A percentile compares a stretch with the other conserved stretches of the same genome.
These are phyloP conservation scores for Brachypteracias leptosomus DNA, from an alignment of 2,113 vertebrate genomes.

Conservation along the genomic window DNA sequence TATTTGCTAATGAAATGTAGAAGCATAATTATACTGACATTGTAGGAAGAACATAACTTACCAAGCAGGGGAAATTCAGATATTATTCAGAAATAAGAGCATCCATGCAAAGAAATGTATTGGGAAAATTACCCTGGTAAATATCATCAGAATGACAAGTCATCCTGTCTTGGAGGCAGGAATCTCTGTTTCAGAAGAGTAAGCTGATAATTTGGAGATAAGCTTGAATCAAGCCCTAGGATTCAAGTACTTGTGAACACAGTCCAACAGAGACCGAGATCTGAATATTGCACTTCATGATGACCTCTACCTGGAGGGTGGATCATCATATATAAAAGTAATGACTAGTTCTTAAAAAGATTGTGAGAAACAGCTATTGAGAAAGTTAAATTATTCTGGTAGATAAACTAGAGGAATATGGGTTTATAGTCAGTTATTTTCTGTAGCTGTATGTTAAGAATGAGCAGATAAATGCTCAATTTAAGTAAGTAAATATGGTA, in stretches of 20 bases:
- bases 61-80: neutral
- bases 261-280: neutral
- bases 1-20: neutral
- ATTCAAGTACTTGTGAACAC: neutral
- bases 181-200: neutral
- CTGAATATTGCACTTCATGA: neutral
- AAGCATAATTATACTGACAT: neutral
- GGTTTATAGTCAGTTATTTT: neutral
- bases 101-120: neutral
- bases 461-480: neutral
- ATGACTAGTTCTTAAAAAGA: neutral
- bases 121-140: constrained; percentile 12
- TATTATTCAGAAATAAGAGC: neutral
- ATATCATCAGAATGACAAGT: neutral
- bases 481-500: constrained; percentile 34
- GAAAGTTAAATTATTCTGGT: neutral
- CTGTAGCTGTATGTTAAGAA: neutral
- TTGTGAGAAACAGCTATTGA: neutral
- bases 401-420: neutral
- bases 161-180: neutral
- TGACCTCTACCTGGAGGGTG: neutral
- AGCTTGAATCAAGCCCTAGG: neutral
- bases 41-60: neutral
- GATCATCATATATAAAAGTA: neutral
- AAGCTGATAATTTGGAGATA: neutral